A percentile compares a stretch with the other conserved stretches of the same genome.
Evolutionary conservation across 2,113 vertebrate species (phyloP).

Genomic region (Notechis scutatus): DNA sequence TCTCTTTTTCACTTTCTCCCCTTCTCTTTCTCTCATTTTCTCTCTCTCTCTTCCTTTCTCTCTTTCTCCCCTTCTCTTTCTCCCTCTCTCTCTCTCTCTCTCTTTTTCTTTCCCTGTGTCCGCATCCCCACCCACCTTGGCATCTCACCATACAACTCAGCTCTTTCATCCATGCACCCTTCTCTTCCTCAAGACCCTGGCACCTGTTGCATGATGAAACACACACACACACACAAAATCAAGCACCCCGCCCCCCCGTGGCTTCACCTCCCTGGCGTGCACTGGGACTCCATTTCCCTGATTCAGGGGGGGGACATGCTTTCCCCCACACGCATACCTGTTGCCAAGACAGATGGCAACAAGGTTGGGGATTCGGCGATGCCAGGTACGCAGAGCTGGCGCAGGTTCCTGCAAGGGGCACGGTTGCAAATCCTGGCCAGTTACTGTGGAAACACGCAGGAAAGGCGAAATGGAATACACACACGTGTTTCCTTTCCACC

Average conservation of each 20-base stretch:
- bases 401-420: background rate
- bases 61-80: no score
- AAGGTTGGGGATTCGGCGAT: background rate
- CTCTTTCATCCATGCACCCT: background rate
- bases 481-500: no score
- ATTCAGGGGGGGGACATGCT: background rate
- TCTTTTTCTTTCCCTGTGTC: no score
- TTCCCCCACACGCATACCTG: background rate
- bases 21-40: no score
- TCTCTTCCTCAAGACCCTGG: background rate
- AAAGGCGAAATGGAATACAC: background rate
- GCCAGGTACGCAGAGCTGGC: background rate
- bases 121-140: no score
- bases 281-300: background rate
- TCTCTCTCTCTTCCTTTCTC: no score
- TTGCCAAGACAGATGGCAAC: constrained; percentile 8
- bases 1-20: no score
- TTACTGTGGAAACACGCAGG: constrained; percentile 24
- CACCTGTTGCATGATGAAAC: no score
- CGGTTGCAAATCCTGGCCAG: background rate
- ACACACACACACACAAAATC: background rate
- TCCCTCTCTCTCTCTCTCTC: no score
- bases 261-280: background rate
- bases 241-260: background rate
- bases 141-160: no score